Evolutionary conservation across 23 tunicate genomes (phyloP).

Genomic region (Oikopleura albicans): DNA sequence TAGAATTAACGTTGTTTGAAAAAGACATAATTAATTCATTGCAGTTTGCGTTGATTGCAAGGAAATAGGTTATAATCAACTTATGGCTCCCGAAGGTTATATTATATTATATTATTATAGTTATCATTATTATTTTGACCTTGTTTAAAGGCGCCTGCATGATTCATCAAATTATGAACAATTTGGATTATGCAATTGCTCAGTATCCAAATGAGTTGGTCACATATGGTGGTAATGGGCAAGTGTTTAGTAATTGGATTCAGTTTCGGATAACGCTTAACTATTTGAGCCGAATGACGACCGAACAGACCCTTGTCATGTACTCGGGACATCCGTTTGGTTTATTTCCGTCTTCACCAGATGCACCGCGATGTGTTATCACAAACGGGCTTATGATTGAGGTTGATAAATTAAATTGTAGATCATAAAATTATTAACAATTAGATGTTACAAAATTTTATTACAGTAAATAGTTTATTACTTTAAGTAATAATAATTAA

Average conservation of each 20-base stretch:
- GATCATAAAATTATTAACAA: too few species aligned
- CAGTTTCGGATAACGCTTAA: constrained; percentile 29
- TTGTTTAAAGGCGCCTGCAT: not conserved
- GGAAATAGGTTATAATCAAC: too few species aligned
- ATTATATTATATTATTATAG: too few species aligned
- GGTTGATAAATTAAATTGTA: too few species aligned
- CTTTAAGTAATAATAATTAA: too few species aligned
- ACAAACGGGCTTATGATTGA: constrained; percentile 64
- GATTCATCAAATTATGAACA: constrained; percentile 12
- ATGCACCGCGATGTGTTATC: constrained; percentile 53
- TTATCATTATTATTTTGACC: too few species aligned
- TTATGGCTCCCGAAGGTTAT: too few species aligned
- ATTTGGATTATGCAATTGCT: constrained; percentile 27
- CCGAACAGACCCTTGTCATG: constrained; percentile 78
- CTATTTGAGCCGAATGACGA: constrained; percentile 18
- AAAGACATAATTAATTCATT: too few species aligned
- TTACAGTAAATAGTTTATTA: too few species aligned
- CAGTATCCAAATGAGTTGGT: constrained; percentile 34
- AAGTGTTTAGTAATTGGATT: constrained; percentile 91
- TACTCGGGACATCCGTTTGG: constrained; percentile 97
- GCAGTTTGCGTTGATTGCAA: too few species aligned
- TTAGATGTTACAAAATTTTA: too few species aligned
- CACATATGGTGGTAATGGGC: constrained; percentile 94
- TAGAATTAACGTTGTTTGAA: too few species aligned
- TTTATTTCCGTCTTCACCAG: constrained; percentile 40